phyloP scores from a whole-genome alignment of 2,113 vertebrate genomes.

The Bufo bufo region DNA sequence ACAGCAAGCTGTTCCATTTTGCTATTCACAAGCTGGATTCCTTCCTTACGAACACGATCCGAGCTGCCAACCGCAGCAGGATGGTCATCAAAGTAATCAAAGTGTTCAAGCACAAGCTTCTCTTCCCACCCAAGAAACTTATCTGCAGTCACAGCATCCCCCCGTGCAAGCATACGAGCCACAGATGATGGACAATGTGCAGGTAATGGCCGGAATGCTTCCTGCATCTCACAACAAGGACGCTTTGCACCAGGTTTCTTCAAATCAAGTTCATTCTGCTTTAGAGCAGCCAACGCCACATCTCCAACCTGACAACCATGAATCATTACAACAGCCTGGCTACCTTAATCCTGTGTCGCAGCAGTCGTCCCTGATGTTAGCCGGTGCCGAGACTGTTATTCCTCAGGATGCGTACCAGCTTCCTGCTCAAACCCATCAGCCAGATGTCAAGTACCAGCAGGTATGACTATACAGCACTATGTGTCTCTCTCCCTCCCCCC shows the following conservation, averaged over 20 bases:
- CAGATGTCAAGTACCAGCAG: slow-evolving; percentile 16
- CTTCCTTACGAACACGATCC: slow-evolving; percentile 33
- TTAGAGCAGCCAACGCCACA: slow-evolving; percentile 28
- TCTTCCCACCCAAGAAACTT: slow-evolving; percentile 43
- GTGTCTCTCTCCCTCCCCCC: too few relatives aligned
- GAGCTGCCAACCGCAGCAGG: slow-evolving; percentile 51
- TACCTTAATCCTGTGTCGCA: slow-evolving; percentile 49
- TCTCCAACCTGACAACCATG: slow-evolving; percentile 51
- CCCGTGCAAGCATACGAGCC: slow-evolving; percentile 62
- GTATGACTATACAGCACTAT: slow-evolving; percentile 15
- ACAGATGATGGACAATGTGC: slow-evolving; percentile 60
- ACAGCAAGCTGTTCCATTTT: slow-evolving; percentile 42
- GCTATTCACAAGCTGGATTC: not conserved
- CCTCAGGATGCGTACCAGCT: slow-evolving; percentile 52
- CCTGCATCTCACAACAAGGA: slow-evolving; percentile 60
- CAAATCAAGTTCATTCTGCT: slow-evolving; percentile 36
- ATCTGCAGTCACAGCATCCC: slow-evolving; percentile 48
- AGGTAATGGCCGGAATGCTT: slow-evolving; percentile 55
- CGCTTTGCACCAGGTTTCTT: slow-evolving; percentile 38
- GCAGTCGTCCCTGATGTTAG: slow-evolving; percentile 63
- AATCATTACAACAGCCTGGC: slow-evolving; percentile 61
- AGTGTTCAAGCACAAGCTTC: slow-evolving; percentile 37
- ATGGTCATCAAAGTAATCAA: slow-evolving; percentile 41
- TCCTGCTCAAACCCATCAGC: slow-evolving; percentile 28
- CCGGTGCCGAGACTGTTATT: slow-evolving; percentile 63